These are phyloP conservation scores for Apantesis nais DNA, from an alignment of 2,888 invertebrate genomes.

Conservation along the genomic window DNA sequence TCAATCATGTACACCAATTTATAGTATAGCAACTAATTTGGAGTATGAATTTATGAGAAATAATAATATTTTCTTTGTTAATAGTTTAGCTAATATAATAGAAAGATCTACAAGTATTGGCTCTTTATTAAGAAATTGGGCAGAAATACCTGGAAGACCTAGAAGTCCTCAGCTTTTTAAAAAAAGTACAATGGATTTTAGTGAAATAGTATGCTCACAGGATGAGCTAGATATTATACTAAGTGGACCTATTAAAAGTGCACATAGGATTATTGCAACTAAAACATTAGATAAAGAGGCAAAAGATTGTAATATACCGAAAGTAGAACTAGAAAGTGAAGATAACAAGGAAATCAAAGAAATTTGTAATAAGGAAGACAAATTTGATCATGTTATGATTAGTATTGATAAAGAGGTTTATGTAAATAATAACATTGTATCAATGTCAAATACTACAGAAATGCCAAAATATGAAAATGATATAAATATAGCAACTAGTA, in stretches of 20 bases:
- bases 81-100: constrained; percentile 73
- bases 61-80: constrained; percentile 75
- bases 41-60: constrained; percentile 61
- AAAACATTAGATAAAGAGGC: constrained; percentile 21
- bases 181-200: constrained; percentile 56
- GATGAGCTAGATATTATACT: constrained; percentile 71
- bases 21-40: constrained; percentile 61
- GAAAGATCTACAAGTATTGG: constrained; percentile 72
- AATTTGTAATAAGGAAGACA: background rate
- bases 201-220: constrained; percentile 66
- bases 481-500: constrained; percentile 19
- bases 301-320: constrained; percentile 4
- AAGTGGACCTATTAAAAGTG: constrained; percentile 64
- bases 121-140: constrained; percentile 86
- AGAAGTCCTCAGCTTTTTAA: constrained; percentile 74
- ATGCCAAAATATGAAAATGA: constrained; percentile 11
- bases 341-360: background rate
- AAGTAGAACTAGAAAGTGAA: constrained; percentile 16
- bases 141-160: constrained; percentile 87
- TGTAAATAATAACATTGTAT: background rate
- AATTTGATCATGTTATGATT: background rate
- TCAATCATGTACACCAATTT: constrained; percentile 44
- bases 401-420: background rate
- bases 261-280: constrained; percentile 57
- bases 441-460: background rate